Conservation (phyloP, 2,797 vertebrate genomes). For the Falco concolor region DNA sequence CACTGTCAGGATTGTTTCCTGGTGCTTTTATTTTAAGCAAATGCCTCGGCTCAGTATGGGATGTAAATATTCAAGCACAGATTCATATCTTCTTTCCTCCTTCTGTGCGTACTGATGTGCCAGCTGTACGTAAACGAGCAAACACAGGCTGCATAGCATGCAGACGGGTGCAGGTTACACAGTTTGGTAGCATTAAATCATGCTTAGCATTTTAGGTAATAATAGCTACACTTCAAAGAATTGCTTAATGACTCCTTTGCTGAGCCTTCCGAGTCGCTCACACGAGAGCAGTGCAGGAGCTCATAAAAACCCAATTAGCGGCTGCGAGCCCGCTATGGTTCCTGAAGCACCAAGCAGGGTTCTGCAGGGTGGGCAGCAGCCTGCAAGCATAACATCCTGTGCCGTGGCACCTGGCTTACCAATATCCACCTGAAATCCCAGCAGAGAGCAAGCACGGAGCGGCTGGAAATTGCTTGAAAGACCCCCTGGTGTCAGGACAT, state of each 20-base stretch:
- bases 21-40: not conserved
- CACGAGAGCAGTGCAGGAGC: not conserved
- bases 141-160: not conserved
- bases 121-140: not conserved
- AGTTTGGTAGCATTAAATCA: not conserved
- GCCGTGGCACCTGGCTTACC: accelerated
- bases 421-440: not conserved
- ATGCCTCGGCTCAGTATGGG: not conserved
- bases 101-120: accelerated
- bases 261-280: not conserved
- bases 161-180: not conserved
- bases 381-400: not conserved
- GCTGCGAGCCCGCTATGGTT: accelerated
- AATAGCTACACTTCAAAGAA: slow-evolving; percentile 6
- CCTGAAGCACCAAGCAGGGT: accelerated
- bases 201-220: not conserved
- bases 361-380: not conserved
- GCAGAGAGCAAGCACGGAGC: accelerated
- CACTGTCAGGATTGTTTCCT: accelerated
- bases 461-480: not conserved
- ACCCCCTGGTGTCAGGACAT: not conserved
- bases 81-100: not conserved
- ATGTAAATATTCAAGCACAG: not conserved
- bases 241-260: not conserved
- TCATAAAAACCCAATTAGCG: not conserved